These are phyloP conservation scores for Saccopteryx bilineata DNA, from an alignment of 2,113 vertebrate genomes.

Conservation along the genomic window DNA sequence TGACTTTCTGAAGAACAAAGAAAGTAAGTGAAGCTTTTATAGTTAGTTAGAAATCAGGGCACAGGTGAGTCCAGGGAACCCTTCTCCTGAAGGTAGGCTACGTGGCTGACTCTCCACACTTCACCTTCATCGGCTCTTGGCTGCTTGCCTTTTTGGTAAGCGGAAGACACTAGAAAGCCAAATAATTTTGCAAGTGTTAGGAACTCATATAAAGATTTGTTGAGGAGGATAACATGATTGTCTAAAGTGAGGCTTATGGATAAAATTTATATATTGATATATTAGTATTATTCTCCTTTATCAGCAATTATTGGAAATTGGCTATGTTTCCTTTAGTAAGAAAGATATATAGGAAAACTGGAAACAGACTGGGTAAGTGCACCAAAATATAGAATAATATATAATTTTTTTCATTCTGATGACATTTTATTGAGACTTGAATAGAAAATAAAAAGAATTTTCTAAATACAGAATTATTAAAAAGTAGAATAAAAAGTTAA, in stretches of 20 bases:
- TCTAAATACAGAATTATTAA: neutral
- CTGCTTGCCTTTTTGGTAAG: neutral
- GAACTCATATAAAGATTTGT: neutral
- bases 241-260: neutral
- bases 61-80: neutral
- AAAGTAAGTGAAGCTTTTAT: neutral
- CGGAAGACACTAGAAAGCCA: neutral
- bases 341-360: neutral
- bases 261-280: neutral
- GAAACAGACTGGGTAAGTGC: neutral
- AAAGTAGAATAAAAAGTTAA: constrained; percentile 30
- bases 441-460: neutral
- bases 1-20: constrained; percentile 5
- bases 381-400: neutral
- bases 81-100: rapidly evolving
- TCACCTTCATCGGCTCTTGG: neutral
- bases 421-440: neutral
- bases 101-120: rapidly evolving
- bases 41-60: neutral
- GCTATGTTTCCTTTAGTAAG: neutral
- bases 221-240: neutral
- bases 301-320: neutral
- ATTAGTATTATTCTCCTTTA: neutral
- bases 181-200: neutral
- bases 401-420: neutral